Conservation (phyloP, 2,797 vertebrate genomes). For the Orientallactaga sibirica region DNA sequence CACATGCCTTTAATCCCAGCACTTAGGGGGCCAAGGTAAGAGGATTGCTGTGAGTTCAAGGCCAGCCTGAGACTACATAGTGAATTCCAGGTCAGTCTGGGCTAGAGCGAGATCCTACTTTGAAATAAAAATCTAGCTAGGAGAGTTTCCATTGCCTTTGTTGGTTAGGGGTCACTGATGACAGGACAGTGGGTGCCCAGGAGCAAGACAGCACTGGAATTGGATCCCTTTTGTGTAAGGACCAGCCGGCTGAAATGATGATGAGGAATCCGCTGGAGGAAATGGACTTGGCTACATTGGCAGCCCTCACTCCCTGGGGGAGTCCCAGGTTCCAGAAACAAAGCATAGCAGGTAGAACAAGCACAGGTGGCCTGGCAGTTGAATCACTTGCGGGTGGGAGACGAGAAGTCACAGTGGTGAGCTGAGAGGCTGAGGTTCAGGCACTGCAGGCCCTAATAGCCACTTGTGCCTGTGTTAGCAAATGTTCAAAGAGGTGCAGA, state of each 20-base stretch:
- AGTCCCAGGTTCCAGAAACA: neutral
- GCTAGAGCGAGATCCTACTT: too few species aligned
- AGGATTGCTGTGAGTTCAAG: too few species aligned
- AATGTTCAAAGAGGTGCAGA: neutral
- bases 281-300: neutral
- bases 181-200: rapidly evolving
- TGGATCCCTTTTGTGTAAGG: neutral
- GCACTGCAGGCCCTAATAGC: rapidly evolving
- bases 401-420: too few species aligned
- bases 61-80: too few species aligned
- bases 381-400: neutral
- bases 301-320: neutral
- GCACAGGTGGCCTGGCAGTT: too few species aligned
- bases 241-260: neutral
- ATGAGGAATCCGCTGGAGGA: neutral
- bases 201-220: neutral
- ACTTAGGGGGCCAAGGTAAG: too few species aligned
- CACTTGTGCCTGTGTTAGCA: rapidly evolving
- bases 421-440: neutral
- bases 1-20: too few species aligned
- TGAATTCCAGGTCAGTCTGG: too few species aligned
- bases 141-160: neutral
- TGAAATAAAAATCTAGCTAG: neutral
- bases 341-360: neutral
- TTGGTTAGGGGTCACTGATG: neutral